Conservation (phyloP, 2,888 invertebrate genomes). For the Tipula unca region DNA sequence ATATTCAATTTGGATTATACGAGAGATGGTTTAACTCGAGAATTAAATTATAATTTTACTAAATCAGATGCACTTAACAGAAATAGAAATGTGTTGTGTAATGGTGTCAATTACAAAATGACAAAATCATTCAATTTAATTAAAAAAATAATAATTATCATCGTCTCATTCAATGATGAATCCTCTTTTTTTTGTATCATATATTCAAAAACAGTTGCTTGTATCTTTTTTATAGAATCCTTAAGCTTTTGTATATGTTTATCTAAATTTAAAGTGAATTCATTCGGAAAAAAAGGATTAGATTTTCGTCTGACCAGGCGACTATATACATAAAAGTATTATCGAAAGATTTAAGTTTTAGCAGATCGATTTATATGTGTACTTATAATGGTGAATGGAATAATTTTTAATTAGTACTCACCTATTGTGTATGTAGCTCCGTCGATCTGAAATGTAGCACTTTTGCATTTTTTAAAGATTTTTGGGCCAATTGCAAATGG, state of each 20-base stretch:
- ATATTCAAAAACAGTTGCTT: too few relatives aligned
- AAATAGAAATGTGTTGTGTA: neutral
- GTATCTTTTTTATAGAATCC: too few relatives aligned
- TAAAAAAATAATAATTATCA: neutral
- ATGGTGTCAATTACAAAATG: neutral
- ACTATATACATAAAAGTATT: neutral
- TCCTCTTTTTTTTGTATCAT: too few relatives aligned
- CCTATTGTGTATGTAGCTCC: slow-evolving; percentile 81
- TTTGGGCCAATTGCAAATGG: slow-evolving; percentile 43
- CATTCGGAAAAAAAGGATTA: too few relatives aligned
- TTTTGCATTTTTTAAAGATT: slow-evolving; percentile 74
- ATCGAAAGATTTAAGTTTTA: too few relatives aligned
- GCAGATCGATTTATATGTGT: too few relatives aligned
- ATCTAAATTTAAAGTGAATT: too few relatives aligned
- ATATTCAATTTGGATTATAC: too few relatives aligned
- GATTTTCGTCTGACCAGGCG: too few relatives aligned
- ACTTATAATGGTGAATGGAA: too few relatives aligned
- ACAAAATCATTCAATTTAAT: neutral
- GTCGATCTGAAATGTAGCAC: slow-evolving; percentile 78
- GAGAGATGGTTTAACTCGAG: too few relatives aligned
- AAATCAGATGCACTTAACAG: neutral
- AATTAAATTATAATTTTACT: neutral
- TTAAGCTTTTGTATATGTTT: too few relatives aligned
- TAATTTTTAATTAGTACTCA: slow-evolving; percentile 40
- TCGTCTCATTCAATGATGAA: neutral